phyloP scores from a whole-genome alignment of 1,140 invertebrate genomes.

The Drosophila nannoptera region DNA sequence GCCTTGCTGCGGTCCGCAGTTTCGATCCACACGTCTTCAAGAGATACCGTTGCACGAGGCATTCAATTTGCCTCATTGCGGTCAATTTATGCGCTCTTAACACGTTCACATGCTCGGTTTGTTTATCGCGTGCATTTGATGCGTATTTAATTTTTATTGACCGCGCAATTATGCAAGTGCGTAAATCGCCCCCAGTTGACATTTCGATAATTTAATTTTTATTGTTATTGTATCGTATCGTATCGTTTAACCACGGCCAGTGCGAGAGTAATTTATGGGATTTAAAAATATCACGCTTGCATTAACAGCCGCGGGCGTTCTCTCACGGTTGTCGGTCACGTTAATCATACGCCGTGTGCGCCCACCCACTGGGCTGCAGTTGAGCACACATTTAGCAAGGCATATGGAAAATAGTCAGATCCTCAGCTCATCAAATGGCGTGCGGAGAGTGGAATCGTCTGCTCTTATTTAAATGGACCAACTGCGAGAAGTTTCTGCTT shows the following conservation, averaged over 20 bases:
- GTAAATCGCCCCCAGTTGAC: slow-evolving; percentile 51
- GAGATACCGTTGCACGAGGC: slow-evolving; percentile 17
- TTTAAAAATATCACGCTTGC: slow-evolving; percentile 24
- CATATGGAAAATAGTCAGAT: slow-evolving; percentile 5
- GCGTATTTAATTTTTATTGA: slow-evolving; percentile 56
- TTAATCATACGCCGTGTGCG: slow-evolving; percentile 33
- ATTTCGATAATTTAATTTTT: slow-evolving; percentile 59
- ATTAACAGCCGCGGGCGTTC: slow-evolving; percentile 1
- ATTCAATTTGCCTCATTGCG: slow-evolving; percentile 36
- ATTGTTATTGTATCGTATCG: slow-evolving; percentile 55
- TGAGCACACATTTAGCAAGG: slow-evolving; percentile 17
- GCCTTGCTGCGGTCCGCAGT: slow-evolving; percentile 20
- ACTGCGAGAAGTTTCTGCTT: no score
- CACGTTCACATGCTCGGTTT: slow-evolving; percentile 37
- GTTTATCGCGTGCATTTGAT: slow-evolving; percentile 56
- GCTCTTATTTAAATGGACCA: no score
- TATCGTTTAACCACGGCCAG: slow-evolving; percentile 19
- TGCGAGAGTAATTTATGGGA: slow-evolving; percentile 25
- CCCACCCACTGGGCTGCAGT: slow-evolving; percentile 16
- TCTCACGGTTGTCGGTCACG: slow-evolving; percentile 9
- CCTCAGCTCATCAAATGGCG: background rate
- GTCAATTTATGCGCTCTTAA: slow-evolving; percentile 43
- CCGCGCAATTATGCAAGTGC: slow-evolving; percentile 50
- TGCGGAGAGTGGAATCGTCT: no score
- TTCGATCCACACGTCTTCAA: slow-evolving; percentile 30